These are phyloP conservation scores for Misgurnus mizolepis DNA, from an alignment of 2,113 vertebrate species.

Conservation along the genomic window DNA sequence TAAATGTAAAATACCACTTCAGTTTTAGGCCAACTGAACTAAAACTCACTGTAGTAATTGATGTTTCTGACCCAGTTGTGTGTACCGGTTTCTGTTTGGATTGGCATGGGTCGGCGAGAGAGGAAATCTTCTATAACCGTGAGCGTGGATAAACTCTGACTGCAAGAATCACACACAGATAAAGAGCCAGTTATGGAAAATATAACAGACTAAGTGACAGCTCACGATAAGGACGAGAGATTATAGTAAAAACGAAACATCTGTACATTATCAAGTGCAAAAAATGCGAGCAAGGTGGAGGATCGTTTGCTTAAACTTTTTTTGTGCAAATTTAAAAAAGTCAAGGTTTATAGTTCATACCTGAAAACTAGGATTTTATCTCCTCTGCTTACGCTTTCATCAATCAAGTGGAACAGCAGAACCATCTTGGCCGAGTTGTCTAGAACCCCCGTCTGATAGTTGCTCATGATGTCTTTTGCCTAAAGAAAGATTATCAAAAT, in stretches of 20 bases:
- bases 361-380: constrained; percentile 98
- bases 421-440: constrained; percentile 98
- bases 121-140: constrained; percentile 97
- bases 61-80: constrained; percentile 91
- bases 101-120: constrained; percentile 84
- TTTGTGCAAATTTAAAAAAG: neutral
- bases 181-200: neutral
- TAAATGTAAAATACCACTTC: too few relatives aligned
- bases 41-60: constrained; percentile 94
- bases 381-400: constrained; percentile 88
- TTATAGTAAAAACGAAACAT: neutral
- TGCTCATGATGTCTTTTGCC: constrained; percentile 92
- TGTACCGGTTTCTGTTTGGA: constrained; percentile 66
- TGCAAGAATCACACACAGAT: constrained; percentile 59
- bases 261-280: neutral
- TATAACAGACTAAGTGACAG: constrained; percentile 26
- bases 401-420: constrained; percentile 94
- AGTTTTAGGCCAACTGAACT: neutral
- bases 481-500: constrained; percentile 56
- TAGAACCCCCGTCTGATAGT: constrained; percentile 88
- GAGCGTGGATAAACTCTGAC: constrained; percentile 96
- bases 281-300: neutral
- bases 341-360: constrained; percentile 65
- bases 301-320: neutral
- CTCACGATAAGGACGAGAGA: neutral